phyloP scores from a whole-genome alignment of 2,113 vertebrate species.

The Nothocercus nigrocapillus region DNA sequence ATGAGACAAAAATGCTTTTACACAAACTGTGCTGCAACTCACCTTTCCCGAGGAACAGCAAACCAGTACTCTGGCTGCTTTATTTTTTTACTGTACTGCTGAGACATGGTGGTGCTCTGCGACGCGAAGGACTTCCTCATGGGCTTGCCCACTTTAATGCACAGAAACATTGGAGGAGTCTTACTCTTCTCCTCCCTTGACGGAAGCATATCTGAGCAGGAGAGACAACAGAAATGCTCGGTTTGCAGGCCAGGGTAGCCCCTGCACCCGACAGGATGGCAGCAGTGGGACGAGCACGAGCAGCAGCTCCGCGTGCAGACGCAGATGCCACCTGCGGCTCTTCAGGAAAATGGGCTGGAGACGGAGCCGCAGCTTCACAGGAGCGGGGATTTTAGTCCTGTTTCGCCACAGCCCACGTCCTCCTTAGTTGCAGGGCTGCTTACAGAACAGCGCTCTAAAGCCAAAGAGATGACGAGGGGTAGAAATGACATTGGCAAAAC shows the following conservation, averaged over 20 bases:
- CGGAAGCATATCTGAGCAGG: slow-evolving; percentile 89
- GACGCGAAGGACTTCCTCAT: slow-evolving; percentile 96
- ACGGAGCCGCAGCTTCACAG: neutral
- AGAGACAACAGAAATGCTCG: slow-evolving; percentile 4
- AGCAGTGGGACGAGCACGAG: too few relatives aligned
- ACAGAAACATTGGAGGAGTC: slow-evolving; percentile 97
- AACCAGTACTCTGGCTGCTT: slow-evolving; percentile 98
- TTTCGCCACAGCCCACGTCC: neutral
- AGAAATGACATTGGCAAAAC: too few relatives aligned
- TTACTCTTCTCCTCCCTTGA: slow-evolving; percentile 96
- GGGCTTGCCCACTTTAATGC: slow-evolving; percentile 96
- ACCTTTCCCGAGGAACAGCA: slow-evolving; percentile 97
- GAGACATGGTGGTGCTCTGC: slow-evolving; percentile 81
- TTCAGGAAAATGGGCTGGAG: neutral
- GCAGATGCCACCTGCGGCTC: neutral
- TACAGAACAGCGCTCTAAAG: neutral
- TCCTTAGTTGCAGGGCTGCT: neutral
- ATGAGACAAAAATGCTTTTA: neutral
- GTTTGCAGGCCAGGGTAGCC: neutral
- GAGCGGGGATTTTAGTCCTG: neutral
- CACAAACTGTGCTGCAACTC: neutral
- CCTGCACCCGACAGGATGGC: neutral
- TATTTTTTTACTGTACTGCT: slow-evolving; percentile 80
- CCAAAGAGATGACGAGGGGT: neutral
- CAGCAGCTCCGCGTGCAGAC: too few relatives aligned